Evolutionary conservation across 1,140 invertebrate genomes (phyloP), one percentile per base, ranked within the genome.

Genomic region (Bradysia coprophila): DNA sequence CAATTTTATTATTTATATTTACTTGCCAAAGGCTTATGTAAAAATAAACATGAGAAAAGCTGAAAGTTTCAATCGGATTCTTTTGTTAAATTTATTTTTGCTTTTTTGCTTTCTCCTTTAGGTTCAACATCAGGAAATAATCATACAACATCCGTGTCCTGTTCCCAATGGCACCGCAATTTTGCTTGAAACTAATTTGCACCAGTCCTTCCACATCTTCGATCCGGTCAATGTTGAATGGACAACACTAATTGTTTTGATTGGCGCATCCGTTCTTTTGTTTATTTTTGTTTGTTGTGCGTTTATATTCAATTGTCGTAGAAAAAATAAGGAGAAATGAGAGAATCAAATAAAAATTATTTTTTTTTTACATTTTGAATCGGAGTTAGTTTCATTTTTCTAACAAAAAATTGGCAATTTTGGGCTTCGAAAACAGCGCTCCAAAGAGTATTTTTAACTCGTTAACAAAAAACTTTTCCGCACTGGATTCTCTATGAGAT

Each of bases 121-220:
- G 71, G 71, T 81, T 23, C 81, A 83, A 51, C 73, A 76, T 45
- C 76, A 81, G 55, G 82, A 85, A 51, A 85, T 87, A 28, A 85
- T 86, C 49, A 76, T 85, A 18, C 78, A 83, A 53, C 71, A 76
- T 16, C 71, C 77, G 3, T 86, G 82, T 54, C 79, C 81, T 11
- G 68, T 72, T 3, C 76, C 78, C 1, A 80, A 84, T 50, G 81
- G 81, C n/a, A 73, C 72, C 3, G 69, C 81, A 52, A 73, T 80
- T 13, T 59, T 86, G 23, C 57, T 63, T 21, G 74, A 73, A 53
- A 73, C 59, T 51, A 69, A 65, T 33, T 67, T 71, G 47, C 51
- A 69, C 21, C 57, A 55, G 48, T 28, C 56, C 61, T 43, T 56
- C 57, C 49, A 57, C 63, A 40, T 71, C 37, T 49, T 59, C n/a